Evolutionary conservation across 2,113 vertebrate species (phyloP).

Genomic region (Aphelocoma coerulescens): DNA sequence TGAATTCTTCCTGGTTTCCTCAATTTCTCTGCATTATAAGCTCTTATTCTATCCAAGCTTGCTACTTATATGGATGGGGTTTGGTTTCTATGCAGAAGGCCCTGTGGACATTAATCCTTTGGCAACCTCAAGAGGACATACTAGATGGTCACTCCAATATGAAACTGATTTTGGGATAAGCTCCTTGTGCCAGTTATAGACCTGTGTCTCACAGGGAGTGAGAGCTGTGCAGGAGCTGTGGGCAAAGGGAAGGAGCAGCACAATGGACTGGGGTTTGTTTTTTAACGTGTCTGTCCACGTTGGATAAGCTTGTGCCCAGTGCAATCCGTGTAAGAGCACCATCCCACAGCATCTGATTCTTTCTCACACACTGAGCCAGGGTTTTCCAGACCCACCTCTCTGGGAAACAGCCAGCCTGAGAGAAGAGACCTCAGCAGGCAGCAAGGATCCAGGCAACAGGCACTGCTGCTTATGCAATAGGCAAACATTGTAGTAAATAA

Average conservation of each 20-base stretch:
- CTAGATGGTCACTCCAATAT: not conserved
- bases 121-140: not conserved
- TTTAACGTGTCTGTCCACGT: fast-evolving
- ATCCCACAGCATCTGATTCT: not conserved
- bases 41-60: not conserved
- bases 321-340: not conserved
- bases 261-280: not conserved
- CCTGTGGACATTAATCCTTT: not conserved
- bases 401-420: not conserved
- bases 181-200: not conserved
- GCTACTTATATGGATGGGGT: not conserved
- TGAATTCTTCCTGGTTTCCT: not conserved
- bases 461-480: slow-evolving; percentile 29
- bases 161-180: not conserved
- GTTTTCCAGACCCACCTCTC: not conserved
- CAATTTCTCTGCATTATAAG: not conserved
- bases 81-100: not conserved
- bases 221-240: not conserved
- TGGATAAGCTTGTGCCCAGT: not conserved
- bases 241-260: not conserved
- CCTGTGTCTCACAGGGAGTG: not conserved
- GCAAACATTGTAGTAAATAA: slow-evolving; percentile 44
- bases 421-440: not conserved
- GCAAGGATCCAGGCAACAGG: not conserved
- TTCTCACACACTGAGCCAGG: not conserved